Evolutionary conservation across 2,888 invertebrate species (phyloP), one percentile per base, ranked within the genome.

Genomic region (Drosophila limbata): DNA sequence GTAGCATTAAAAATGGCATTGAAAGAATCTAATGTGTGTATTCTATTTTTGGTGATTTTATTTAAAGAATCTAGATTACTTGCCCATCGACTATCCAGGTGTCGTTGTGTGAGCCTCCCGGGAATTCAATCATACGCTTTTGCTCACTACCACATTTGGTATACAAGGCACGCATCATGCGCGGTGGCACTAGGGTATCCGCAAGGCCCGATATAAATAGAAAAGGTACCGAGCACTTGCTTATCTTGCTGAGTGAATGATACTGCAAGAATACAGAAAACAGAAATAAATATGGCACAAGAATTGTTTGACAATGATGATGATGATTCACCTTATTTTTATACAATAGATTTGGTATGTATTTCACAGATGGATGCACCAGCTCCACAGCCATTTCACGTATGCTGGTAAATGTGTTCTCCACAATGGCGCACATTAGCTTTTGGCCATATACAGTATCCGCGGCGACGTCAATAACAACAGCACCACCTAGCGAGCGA

Each of bases 331-430:
- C 98, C 95, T 97, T 96, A 93, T 98, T 98, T 94, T 98, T 98
- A 93, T 96, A 97, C 92, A 96, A 96, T 92, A 96, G 94, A 80
- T 95, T 93, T 69, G 98, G 98, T 80, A 98, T 93, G 93, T 96
- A 96, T 90, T 96, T 95, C 77, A 98, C 94, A 68, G 88, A 90
- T 44, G 92, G 92, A 88, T 92, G 92, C 56, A 93, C 91, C 79
- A 98, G 94, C 70, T 96, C 95, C 82, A 95, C 95, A 17, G 97
- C 98, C 95, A 98, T 98, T 75, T 97, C 97, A 35, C 98, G 98
- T 92, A 99, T 97, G 91, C 96, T 97, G 4, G 98, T 98, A 90
- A 99, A 99, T 3, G 98, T 98, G 92, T 99, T 99, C 93, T 99
- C 98, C 17, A 98, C 95, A 77, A 99, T 95, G 72, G 98, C 93